Base-by-base conservation (phyloP, 2,113 vertebrate genomes). In the Myrmecophaga tridactyla region DNA sequence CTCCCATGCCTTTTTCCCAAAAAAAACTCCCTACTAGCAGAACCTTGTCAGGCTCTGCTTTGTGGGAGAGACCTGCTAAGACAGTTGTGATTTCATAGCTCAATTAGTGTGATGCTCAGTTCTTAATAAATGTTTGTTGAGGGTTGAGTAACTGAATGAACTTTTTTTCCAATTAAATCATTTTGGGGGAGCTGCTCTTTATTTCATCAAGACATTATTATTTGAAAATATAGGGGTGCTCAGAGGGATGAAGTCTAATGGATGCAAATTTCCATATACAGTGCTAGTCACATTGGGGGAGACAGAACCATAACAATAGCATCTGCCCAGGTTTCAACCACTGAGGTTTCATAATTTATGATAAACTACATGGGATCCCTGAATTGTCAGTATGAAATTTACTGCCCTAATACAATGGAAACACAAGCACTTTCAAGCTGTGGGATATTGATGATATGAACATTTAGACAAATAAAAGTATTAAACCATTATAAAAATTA, bases 401-500 rank as follows among this genome's bases (percentile, higher is more conserved):
- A 60, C 51, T 84, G 3, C 84, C 46, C 60, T 86, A 95, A 83
- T 92, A 51, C 46, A 82, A 58, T 86, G 18, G 69, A 4, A 58
- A 6, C 53, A 25, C 63, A 78, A 94, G 25, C 34, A 86, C 43
- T 27, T 0, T 39, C 31, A 96, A 91, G 36, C 13, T 39, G 34
- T 89, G 17, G n/a, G 8, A 60, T 76, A 83, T 2, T 82, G 58
- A 80, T 63, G 36, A 90, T 83, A 86, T 58, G 36, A 84, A 95
- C 43, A 95, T 63, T 70, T 73, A 93, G 18, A 21, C 13, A 76
- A 93, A 78, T 83, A 67, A 94, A 86, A 69, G 9, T 67, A 60
- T 34, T 89, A 70, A 89, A 83, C 69, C 73, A 39, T 69, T 94
- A 43, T 72, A 23, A 94, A 72, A 94, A 77, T 48, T 65, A 41